Base-by-base conservation (phyloP, 2,113 vertebrate genomes). In the Tragelaphus imberbis region DNA sequence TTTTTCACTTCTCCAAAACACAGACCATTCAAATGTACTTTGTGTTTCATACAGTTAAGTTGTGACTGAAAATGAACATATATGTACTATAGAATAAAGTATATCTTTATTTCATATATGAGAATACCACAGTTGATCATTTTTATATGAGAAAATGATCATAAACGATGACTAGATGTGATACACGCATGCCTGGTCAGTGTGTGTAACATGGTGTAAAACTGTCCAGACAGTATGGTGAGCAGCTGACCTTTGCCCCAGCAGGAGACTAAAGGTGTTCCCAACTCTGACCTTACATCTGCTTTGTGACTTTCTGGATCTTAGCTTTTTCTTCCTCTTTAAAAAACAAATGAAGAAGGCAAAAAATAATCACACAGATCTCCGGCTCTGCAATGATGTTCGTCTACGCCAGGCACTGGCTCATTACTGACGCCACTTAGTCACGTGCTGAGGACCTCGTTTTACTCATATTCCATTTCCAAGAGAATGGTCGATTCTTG, bases 1-100 rank as follows among this genome's bases (percentile, higher is more conserved):
- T 30, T 49, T 92, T 95, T 93, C 75, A 16, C 47, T 56, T 94
- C 36, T 92, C 80, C 25, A 36, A 93, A 93, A 87, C 11, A 6
- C n/a, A 63, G 25, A n/a, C 36, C 77, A 44, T 58, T 75, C 23
- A 19, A 90, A 86, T n/a, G 19, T 16, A 89, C 30, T 85, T 53
- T 85, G 63, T 68, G 58, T 65, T n/a, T n/a, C 3, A 53, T 33
- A 33, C 7, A 49, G 51, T n/a, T 56, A 61, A 65, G 40, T 2
- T 49, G 23, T 81, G 3, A 23, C 80, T 82, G 47, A 63, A 71
- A 19, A 56, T 90, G 16, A 59, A 92, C 0, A 14, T 36, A 49
- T 27, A 44, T 14, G 3, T 49, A 23, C 3, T 86, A 8, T 7
- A 75, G 53, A 16, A 40, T 84, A 65, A 88, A 87, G 55, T 51